These are phyloP conservation scores for Oryzaephilus surinamensis DNA, from an alignment of 1,140 invertebrate genomes.

Conservation along the genomic window DNA sequence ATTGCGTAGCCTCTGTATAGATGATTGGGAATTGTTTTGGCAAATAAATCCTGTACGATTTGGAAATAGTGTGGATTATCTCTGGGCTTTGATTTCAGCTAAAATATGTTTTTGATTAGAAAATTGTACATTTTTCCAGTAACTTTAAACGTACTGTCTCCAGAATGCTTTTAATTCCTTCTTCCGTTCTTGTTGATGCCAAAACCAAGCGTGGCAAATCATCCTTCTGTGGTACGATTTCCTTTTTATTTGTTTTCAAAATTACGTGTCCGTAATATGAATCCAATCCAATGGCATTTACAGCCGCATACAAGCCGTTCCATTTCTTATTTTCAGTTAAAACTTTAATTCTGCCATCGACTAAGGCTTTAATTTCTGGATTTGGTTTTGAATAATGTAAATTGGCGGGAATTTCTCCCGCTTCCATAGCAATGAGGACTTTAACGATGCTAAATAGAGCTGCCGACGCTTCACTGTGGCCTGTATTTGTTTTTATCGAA, in stretches of 20 bases:
- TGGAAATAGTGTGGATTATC: constrained; percentile 46
- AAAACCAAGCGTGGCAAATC: constrained; percentile 47
- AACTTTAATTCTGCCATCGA: constrained; percentile 51
- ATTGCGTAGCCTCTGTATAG: constrained; percentile 49
- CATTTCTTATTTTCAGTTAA: constrained; percentile 52
- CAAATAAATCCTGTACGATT: constrained; percentile 42
- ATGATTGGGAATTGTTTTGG: constrained; percentile 45
- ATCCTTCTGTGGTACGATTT: constrained; percentile 35
- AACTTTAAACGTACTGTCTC: constrained; percentile 35
- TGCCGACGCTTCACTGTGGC: constrained; percentile 62
- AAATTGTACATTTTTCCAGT: background rate
- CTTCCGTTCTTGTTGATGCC: constrained; percentile 57
- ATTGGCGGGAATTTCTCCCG: constrained; percentile 57
- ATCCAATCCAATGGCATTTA: constrained; percentile 51
- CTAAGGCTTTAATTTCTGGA: constrained; percentile 53
- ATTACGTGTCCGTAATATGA: constrained; percentile 59
- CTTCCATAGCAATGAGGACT: constrained; percentile 59
- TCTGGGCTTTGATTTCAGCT: constrained; percentile 25
- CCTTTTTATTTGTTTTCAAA: constrained; percentile 45
- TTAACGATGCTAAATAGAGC: constrained; percentile 38
- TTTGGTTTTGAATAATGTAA: constrained; percentile 58
- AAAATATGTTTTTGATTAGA: constrained; percentile 7
- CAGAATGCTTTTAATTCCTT: constrained; percentile 50
- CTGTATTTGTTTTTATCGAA: constrained; percentile 67
- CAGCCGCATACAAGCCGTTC: constrained; percentile 45